These are phyloP conservation scores for Styela clava DNA, from an alignment of 23 tunicate genomes.

Conservation along the genomic window DNA sequence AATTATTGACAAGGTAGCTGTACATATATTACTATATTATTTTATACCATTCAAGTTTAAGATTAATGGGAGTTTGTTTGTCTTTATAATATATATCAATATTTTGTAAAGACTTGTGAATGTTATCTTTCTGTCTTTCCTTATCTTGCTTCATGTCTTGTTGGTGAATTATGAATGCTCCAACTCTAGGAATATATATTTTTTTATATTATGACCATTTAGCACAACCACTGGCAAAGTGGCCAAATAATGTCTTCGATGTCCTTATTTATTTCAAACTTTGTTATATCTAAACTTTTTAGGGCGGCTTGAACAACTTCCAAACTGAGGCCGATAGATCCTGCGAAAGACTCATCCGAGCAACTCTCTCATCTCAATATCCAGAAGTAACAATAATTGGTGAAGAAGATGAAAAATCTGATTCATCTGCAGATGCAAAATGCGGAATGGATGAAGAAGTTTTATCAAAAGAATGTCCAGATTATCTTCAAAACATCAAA, in stretches of 20 bases:
- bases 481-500: slow-evolving; percentile 36
- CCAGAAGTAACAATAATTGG: slow-evolving; percentile 84
- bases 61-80: not conserved
- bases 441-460: slow-evolving; percentile 66
- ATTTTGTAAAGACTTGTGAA: too few species aligned
- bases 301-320: slow-evolving; percentile 94
- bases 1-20: slow-evolving; percentile 71
- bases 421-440: slow-evolving; percentile 72
- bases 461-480: slow-evolving; percentile 65
- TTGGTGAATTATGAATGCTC: too few species aligned
- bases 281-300: too few species aligned
- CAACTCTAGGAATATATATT: too few species aligned
- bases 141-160: too few species aligned
- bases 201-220: too few species aligned
- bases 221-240: too few species aligned
- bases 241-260: too few species aligned
- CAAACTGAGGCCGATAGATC: slow-evolving; percentile 97
- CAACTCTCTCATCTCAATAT: slow-evolving; percentile 61
- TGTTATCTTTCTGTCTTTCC: too few species aligned
- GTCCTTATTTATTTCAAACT: too few species aligned
- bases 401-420: slow-evolving; percentile 84
- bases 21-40: slow-evolving; percentile 1
- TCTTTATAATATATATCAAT: not conserved
- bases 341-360: slow-evolving; percentile 77
- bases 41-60: too few species aligned